phyloP scores from a whole-genome alignment of 1,140 invertebrate species.

The Parasteatoda tepidariorum region DNA sequence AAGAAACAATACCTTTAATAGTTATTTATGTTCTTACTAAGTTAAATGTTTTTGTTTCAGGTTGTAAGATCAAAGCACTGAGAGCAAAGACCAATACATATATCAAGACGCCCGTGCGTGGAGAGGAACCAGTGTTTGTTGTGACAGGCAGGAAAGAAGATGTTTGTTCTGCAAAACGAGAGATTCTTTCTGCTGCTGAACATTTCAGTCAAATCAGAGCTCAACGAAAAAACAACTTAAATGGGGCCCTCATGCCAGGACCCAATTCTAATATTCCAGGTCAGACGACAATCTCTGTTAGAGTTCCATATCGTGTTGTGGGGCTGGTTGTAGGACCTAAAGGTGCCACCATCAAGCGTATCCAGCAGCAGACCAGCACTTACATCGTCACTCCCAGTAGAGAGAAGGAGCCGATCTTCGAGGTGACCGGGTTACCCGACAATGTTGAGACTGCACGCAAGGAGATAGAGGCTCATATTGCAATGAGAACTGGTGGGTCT shows the following conservation, averaged over 20 bases:
- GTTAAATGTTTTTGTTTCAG: too few species aligned
- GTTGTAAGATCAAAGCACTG: slow-evolving; percentile 99
- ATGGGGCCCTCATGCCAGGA: slow-evolving; percentile 64
- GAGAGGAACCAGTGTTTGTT: slow-evolving; percentile 98
- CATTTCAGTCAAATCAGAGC: slow-evolving; percentile 99
- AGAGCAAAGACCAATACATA: slow-evolving; percentile 99
- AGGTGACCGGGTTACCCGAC: slow-evolving; percentile 96
- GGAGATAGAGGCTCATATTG: slow-evolving; percentile 98
- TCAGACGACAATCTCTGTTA: slow-evolving; percentile 96
- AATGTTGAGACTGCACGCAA: slow-evolving; percentile 94
- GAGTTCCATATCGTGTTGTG: slow-evolving; percentile 97
- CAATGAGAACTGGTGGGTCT: slow-evolving; percentile 86
- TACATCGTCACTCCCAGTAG: slow-evolving; percentile 99
- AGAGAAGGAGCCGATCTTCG: slow-evolving; percentile 98
- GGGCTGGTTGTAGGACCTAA: slow-evolving; percentile 98
- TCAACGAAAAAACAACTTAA: slow-evolving; percentile 84
- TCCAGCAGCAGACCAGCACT: slow-evolving; percentile 99
- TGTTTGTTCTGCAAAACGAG: slow-evolving; percentile 93
- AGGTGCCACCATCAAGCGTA: slow-evolving; percentile 98
- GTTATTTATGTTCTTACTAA: too few species aligned
- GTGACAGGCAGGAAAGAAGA: slow-evolving; percentile 99
- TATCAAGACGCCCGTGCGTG: slow-evolving; percentile 98
- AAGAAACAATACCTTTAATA: too few species aligned
- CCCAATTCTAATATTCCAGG: slow-evolving; percentile 74
- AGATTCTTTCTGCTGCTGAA: slow-evolving; percentile 98